Conservation (phyloP, 2,113 vertebrate species). For the Rhinoptilus africanus region DNA sequence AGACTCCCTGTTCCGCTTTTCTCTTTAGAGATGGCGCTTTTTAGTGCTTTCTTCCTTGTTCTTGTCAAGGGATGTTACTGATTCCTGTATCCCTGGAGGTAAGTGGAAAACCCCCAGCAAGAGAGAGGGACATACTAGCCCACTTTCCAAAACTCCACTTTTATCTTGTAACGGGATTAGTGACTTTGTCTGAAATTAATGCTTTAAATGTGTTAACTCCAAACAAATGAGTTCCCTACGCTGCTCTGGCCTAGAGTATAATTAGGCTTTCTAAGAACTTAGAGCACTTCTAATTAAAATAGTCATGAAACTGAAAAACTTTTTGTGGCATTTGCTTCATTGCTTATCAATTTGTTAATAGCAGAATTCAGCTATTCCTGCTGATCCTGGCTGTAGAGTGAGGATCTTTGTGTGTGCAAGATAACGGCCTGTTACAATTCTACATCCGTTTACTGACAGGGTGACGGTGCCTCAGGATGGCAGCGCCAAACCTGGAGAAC, state of each 20-base stretch:
- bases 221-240: neutral
- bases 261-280: neutral
- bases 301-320: neutral
- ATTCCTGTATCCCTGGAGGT: neutral
- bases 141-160: neutral
- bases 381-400: neutral
- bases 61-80: neutral
- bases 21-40: neutral
- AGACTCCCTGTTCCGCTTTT: neutral
- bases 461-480: slow-evolving; percentile 79
- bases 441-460: neutral
- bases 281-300: neutral
- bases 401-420: too few relatives aligned
- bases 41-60: neutral
- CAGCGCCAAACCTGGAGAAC: slow-evolving; percentile 90
- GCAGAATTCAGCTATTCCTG: neutral
- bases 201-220: slow-evolving; percentile 20
- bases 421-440: neutral
- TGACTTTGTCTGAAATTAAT: slow-evolving; percentile 32
- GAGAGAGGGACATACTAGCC: neutral
- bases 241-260: neutral
- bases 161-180: slow-evolving; percentile 30
- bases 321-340: neutral
- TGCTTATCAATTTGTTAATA: accelerated
- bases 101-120: neutral